These are phyloP conservation scores for Semnopithecus entellus DNA, from an alignment of 2,113 vertebrate genomes.

Conservation along the genomic window DNA sequence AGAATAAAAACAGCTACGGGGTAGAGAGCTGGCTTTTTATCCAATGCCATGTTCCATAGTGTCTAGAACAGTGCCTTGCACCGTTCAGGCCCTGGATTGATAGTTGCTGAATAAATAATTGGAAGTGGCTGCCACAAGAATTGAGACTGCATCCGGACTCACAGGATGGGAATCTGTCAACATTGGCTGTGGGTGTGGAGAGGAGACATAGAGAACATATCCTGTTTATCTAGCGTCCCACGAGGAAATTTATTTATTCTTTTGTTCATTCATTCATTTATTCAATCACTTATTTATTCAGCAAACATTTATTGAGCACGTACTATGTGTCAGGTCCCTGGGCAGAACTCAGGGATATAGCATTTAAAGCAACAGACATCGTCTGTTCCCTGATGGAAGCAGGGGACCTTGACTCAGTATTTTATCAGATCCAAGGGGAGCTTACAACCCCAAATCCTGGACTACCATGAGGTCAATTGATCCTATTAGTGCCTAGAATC, in stretches of 20 bases:
- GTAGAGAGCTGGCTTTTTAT: not conserved
- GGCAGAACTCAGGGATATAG: not conserved
- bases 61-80: not conserved
- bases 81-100: rapidly evolving
- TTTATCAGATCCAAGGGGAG: not conserved
- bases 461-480: too few relatives aligned
- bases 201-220: rapidly evolving
- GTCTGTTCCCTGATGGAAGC: too few relatives aligned
- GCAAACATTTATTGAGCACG: not conserved
- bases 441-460: not conserved
- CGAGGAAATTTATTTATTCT: not conserved
- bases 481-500: not conserved
- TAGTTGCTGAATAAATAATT: rapidly evolving
- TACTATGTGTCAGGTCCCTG: not conserved
- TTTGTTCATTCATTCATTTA: not conserved
- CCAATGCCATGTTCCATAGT: not conserved
- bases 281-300: not conserved
- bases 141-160: not conserved
- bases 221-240: rapidly evolving
- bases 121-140: not conserved
- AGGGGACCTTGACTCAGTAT: not conserved
- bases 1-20: not conserved
- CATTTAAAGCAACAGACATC: not conserved
- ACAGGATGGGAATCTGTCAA: rapidly evolving
- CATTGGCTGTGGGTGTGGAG: rapidly evolving